Evolutionary conservation across 2,888 invertebrate species (phyloP).

Genomic region (Cataglyphis albicans): DNA sequence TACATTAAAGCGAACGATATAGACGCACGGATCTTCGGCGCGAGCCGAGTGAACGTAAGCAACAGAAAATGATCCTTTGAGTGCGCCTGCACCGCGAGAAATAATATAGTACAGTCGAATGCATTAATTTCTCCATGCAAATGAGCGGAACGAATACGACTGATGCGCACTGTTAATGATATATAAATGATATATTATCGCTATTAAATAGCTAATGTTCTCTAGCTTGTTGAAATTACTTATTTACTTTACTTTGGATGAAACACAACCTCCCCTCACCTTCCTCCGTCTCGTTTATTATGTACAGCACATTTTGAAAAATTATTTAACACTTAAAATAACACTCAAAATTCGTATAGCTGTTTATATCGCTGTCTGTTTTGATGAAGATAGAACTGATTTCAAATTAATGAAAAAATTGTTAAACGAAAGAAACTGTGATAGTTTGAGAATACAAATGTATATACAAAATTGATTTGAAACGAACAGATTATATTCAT

Average conservation of each 20-base stretch:
- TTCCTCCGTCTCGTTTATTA: neutral
- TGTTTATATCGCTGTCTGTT: neutral
- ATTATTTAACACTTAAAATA: neutral
- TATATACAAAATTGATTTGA: neutral
- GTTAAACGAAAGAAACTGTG: neutral
- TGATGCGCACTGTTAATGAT: neutral
- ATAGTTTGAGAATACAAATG: neutral
- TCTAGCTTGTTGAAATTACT: neutral
- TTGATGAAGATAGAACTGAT: neutral
- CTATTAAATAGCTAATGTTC: neutral
- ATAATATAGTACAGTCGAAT: constrained; percentile 15
- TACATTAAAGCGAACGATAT: constrained; percentile 9
- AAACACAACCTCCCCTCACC: neutral
- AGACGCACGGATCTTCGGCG: neutral
- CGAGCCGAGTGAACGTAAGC: constrained; percentile 21
- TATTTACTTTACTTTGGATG: neutral
- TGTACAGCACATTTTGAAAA: neutral
- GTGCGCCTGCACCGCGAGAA: constrained; percentile 16
- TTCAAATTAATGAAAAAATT: neutral
- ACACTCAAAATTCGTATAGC: neutral
- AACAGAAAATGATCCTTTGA: constrained; percentile 22
- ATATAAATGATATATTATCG: constrained; percentile 10
- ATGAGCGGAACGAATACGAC: constrained; percentile 21
- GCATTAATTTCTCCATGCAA: constrained; percentile 33
- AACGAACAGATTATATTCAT: neutral